Conservation (phyloP, 1,140 invertebrate species). For the Aphelinus certus region DNA sequence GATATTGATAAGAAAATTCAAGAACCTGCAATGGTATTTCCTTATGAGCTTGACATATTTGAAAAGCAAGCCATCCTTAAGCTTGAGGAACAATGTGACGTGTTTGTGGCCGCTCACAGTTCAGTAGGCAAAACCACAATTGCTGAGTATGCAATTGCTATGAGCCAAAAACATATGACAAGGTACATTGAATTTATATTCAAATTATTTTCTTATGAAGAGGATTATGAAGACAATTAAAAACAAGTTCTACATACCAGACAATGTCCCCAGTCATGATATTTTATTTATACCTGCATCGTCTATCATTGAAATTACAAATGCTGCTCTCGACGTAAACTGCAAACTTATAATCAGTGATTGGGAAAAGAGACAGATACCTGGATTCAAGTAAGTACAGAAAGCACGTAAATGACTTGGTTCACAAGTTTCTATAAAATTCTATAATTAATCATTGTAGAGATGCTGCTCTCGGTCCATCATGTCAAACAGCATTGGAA, state of each 20-base stretch:
- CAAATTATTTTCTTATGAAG: too few relatives aligned
- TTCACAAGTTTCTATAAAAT: too few relatives aligned
- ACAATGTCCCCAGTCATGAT: slow-evolving; percentile 65
- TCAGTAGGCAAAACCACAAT: slow-evolving; percentile 99
- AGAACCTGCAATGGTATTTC: slow-evolving; percentile 85
- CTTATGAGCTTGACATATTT: slow-evolving; percentile 96
- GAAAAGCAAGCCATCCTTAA: slow-evolving; percentile 96
- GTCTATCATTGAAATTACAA: slow-evolving; percentile 73
- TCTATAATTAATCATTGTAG: slow-evolving; percentile 55
- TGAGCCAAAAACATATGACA: slow-evolving; percentile 92
- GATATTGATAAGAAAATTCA: slow-evolving; percentile 87
- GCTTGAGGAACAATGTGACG: slow-evolving; percentile 92
- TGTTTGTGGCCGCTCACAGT: slow-evolving; percentile 98
- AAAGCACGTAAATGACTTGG: too few relatives aligned
- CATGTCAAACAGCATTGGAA: slow-evolving; percentile 70
- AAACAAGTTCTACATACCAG: slow-evolving; percentile 68
- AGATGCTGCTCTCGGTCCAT: slow-evolving; percentile 71
- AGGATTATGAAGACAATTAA: slow-evolving; percentile 51
- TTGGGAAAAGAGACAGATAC: slow-evolving; percentile 81
- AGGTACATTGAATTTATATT: slow-evolving; percentile 65
- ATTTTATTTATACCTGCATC: slow-evolving; percentile 64
- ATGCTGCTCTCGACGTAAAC: slow-evolving; percentile 71
- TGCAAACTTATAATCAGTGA: slow-evolving; percentile 76
- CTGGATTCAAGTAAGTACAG: slow-evolving; percentile 71
- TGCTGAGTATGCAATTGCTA: slow-evolving; percentile 97